Evolutionary conservation across 2,113 vertebrate genomes (phyloP), one percentile per base, ranked within the genome.

Genomic region (Meriones unguiculatus): DNA sequence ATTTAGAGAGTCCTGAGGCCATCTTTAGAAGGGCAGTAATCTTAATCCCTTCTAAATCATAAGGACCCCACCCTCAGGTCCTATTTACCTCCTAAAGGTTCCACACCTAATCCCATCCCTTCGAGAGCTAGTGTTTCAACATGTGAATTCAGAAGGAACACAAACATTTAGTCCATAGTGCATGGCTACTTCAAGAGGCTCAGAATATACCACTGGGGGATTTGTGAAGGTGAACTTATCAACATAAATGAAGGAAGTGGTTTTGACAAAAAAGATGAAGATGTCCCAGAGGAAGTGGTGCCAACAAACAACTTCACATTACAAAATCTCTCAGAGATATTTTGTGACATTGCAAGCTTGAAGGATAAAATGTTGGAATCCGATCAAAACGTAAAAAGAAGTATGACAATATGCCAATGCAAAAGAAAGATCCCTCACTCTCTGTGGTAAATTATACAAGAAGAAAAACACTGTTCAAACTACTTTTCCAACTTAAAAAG

Each of bases 211-310:
- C 87, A 77, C 46, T 5, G 69, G 78, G 50, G 57, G 81, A 84
- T 80, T 41, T 59, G 62, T 85, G 90, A 94, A 97, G 90, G 69
- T 88, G 76, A 96, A 95, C 64, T 91, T 80, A 94, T 52, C 73
- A 91, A 75, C 72, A 93, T 76, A 96, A 87, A 92, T 82, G n/a
- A 84, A 41, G 50, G 80, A 95, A 96, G 62, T 73, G 25, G 35
- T 78, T 97, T 96, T 92, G 93, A 96, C n/a, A 87, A 91, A 95
- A 94, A 90, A n/a, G 67, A 88, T 95, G 72, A 95, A 69, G 41
- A 57, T 91, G 32, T 87, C 91, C 94, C 91, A 94, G 69, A 94
- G 73, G 84, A 91, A 76, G 30, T 57, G 35, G 78, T 85, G 82
- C 78, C 28, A 73, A 67, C 54, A 94, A 95, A 96, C 25, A 94